Evolutionary conservation across 30 jellyfish, hydroid and myxozoan genomes (phyloP), one percentile per base, ranked within the genome.

Genomic region (Chironex yamaguchii): DNA sequence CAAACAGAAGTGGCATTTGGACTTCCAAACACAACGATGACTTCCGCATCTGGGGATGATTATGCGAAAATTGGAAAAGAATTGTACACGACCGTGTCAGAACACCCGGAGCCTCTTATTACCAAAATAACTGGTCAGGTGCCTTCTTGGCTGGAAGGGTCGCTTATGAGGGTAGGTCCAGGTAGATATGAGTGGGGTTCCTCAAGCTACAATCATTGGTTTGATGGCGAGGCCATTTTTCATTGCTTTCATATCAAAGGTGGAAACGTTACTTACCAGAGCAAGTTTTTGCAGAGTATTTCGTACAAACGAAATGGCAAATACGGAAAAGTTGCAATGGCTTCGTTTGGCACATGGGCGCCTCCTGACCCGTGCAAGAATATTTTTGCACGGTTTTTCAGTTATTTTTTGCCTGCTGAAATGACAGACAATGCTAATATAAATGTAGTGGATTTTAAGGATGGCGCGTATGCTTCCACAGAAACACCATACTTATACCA

Each of bases 331-430:
- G 86, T 82, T 4, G 69, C 93, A 6, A 12, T 42, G 36, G 66
- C 86, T 4, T 81, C 78, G 0, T 86, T 86, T 34, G 96, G 71
- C 4, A 86, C 96, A 25, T 67, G 87, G 96, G 96, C 87, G 1
- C 89, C 96, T 0, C 96, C 96, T 2, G 96, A 86, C 52, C 96
- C 96, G 17, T 86, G 96, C 72, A 73, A 74, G 63, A 86, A 75
- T 81, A 86, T 86, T 90, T 86, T 86, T 72, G 76, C 62, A 52
- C 58, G 96, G 20, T 73, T 86, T 51, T 35, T 71, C 23, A 73
- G 62, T 34, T 86, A 75, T 29, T 86, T 86, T 62, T 34, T 87
- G 72, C 96, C 96, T 29, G 81, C 92, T 1, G 64, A 50, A 1
- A 23, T 36, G 78, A 74, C 85, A 22, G 96, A 86, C 52, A 86